phyloP scores from a whole-genome alignment of 2,113 vertebrate species.

The Percina caprodes region DNA sequence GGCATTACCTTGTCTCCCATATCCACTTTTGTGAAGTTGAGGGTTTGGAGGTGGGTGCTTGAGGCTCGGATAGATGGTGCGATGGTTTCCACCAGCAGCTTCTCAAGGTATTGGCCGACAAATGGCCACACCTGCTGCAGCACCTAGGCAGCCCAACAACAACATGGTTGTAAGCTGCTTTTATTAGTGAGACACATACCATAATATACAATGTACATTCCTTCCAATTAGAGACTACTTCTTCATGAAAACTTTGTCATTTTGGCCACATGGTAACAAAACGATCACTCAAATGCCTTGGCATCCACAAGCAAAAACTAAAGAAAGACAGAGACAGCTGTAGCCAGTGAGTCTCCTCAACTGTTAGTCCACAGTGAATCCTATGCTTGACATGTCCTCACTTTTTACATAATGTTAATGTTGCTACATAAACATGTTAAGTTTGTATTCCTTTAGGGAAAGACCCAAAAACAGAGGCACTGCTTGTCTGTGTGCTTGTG shows the following conservation, averaged over 20 bases:
- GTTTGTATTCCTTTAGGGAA: conserved; percentile 1
- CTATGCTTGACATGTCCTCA: neutral
- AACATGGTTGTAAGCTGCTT: neutral
- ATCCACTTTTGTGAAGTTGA: conserved; percentile 90
- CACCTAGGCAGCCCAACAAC: conserved; percentile 78
- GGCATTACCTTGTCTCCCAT: conserved; percentile 85
- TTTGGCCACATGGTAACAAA: conserved; percentile 4
- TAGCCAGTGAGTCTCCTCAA: conserved; percentile 34
- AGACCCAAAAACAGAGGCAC: conserved; percentile 41
- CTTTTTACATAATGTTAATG: conserved; percentile 15
- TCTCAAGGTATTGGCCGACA: conserved; percentile 91
- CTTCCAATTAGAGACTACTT: neutral
- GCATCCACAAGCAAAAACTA: conserved; percentile 16
- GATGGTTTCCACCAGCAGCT: conserved; percentile 88
- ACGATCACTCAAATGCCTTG: conserved; percentile 16
- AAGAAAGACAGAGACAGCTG: conserved; percentile 56
- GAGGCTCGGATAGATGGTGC: conserved; percentile 87
- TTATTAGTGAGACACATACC: neutral
- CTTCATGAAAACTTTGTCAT: conserved; percentile 3
- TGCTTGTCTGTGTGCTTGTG: conserved; percentile 40
- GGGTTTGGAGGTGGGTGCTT: conserved; percentile 90
- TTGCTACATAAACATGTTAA: conserved; percentile 1
- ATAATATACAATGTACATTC: neutral
- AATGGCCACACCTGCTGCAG: conserved; percentile 94
- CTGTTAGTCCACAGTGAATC: conserved; percentile 22